phyloP scores from a whole-genome alignment of 2,888 invertebrate genomes.

The Thymelicus sylvestris region DNA sequence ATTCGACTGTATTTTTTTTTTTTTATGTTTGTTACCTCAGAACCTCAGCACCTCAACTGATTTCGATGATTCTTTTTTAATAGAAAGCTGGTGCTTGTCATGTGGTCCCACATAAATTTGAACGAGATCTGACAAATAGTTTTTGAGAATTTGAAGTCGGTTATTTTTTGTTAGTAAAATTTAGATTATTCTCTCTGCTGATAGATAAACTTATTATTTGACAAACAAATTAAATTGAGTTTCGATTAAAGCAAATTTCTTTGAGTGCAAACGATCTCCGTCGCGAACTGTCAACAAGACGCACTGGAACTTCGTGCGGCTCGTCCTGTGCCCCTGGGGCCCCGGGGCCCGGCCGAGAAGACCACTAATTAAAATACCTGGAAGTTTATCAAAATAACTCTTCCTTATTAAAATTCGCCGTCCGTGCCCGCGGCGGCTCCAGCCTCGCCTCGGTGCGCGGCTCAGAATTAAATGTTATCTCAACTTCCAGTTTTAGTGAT shows the following conservation, averaged over 20 bases:
- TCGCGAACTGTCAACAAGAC: slow-evolving; percentile 17
- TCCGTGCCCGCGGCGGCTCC: slow-evolving; percentile 36
- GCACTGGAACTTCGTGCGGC: neutral
- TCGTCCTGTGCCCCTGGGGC: slow-evolving; percentile 29
- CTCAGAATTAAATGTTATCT: slow-evolving; percentile 28
- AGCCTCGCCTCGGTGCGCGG: neutral
- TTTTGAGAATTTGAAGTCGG: too few species aligned
- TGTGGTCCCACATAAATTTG: too few species aligned
- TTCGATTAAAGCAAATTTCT: slow-evolving; percentile 11
- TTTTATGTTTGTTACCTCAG: too few species aligned
- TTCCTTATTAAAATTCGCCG: slow-evolving; percentile 46
- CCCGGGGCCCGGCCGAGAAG: slow-evolving; percentile 36
- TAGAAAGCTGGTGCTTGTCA: too few species aligned
- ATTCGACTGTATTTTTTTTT: too few species aligned
- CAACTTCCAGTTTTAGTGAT: slow-evolving; percentile 27
- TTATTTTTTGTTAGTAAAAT: too few species aligned
- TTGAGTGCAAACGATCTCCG: neutral
- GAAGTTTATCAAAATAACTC: slow-evolving; percentile 43
- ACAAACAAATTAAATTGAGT: slow-evolving; percentile 2
- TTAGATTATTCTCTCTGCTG: neutral
- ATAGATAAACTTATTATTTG: neutral
- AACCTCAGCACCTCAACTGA: too few species aligned
- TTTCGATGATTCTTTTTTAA: too few species aligned
- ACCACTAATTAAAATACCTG: slow-evolving; percentile 47
- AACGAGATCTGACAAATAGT: too few species aligned